Conservation (phyloP, 2,113 vertebrate genomes). For the Myrmecophaga tridactyla region DNA sequence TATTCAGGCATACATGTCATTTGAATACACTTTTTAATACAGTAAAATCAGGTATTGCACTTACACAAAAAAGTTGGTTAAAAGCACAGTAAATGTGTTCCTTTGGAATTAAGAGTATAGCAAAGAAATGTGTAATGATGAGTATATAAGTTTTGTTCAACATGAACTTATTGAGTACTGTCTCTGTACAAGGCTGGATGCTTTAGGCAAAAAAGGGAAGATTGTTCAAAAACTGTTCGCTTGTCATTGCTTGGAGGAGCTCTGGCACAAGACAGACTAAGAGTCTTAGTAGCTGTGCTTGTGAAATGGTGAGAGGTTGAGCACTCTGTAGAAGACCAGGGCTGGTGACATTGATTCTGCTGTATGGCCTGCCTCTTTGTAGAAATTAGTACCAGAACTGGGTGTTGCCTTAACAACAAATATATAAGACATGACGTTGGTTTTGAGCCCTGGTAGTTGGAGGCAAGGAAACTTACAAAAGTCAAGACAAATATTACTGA, state of each 20-base stretch:
- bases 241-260: neutral
- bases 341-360: neutral
- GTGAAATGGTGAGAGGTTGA: neutral
- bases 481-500: neutral
- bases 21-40: neutral
- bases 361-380: neutral
- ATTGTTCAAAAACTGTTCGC: neutral
- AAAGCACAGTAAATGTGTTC: neutral
- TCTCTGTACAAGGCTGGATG: neutral
- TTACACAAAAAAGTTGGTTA: neutral
- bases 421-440: neutral
- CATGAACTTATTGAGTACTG: neutral
- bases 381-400: neutral
- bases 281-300: neutral
- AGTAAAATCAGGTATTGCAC: neutral
- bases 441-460: neutral
- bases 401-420: neutral
- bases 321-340: neutral
- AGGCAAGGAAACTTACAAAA: neutral
- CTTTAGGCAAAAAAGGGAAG: neutral
- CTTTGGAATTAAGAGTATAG: neutral
- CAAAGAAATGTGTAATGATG: neutral
- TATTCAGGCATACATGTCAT: neutral
- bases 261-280: neutral
- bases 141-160: neutral